Percentiles rank a stretch among this genome's conserved stretches.
Conservation (phyloP, 2,888 invertebrate genomes). For the Thera britannica region DNA sequence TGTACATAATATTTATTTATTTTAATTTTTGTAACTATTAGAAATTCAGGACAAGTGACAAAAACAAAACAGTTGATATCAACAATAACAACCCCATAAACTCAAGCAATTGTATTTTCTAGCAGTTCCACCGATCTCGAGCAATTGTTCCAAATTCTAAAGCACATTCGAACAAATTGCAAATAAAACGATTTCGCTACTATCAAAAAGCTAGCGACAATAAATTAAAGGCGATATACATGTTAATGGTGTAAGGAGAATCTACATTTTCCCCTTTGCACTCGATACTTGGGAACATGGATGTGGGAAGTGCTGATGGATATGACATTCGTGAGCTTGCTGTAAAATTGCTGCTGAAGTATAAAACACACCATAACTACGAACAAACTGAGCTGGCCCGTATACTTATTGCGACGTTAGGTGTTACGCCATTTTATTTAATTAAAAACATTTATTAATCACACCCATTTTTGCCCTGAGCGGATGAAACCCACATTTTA, state of each 20-base stretch:
- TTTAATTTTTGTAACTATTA: too few species aligned
- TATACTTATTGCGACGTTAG: too few species aligned
- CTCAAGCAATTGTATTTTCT: slow-evolving; percentile 27
- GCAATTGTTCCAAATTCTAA: slow-evolving; percentile 32
- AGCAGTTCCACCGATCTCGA: slow-evolving; percentile 28
- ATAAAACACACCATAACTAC: too few species aligned
- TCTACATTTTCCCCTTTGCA: slow-evolving; percentile 72
- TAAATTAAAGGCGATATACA: slow-evolving; percentile 79
- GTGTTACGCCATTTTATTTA: too few species aligned
- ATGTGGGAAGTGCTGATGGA: slow-evolving; percentile 41
- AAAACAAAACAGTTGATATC: slow-evolving; percentile 17
- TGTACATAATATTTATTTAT: too few species aligned
- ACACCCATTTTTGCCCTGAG: too few species aligned
- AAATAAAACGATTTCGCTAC: slow-evolving; percentile 62
- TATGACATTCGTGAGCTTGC: slow-evolving; percentile 34
- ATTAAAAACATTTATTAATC: too few species aligned
- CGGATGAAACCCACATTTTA: too few species aligned
- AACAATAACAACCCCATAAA: slow-evolving; percentile 25
- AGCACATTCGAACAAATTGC: slow-evolving; percentile 53
- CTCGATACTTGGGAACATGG: slow-evolving; percentile 46
- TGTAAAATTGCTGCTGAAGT: too few species aligned
- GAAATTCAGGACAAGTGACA: background rate
- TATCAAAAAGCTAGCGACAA: slow-evolving; percentile 67
- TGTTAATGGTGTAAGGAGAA: slow-evolving; percentile 77
- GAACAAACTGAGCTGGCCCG: too few species aligned